A percentile compares a stretch with the other conserved stretches of the same genome.
These are phyloP conservation scores for Tauraco hartlaubi DNA, from an alignment of 2,797 vertebrate species.

Conservation along the genomic window DNA sequence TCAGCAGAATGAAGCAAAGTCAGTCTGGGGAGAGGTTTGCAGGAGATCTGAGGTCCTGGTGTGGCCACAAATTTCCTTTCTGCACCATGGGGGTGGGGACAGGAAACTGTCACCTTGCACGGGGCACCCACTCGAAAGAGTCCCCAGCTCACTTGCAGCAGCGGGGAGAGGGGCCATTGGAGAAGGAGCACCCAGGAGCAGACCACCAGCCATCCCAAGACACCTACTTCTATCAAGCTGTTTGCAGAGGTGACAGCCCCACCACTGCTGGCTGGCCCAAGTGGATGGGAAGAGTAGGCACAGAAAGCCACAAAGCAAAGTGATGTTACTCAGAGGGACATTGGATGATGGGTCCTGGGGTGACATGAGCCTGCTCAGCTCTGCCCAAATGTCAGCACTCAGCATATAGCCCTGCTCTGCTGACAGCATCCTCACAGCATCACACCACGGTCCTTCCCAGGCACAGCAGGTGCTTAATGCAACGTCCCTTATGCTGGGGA, in stretches of 20 bases:
- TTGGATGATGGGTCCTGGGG: not conserved
- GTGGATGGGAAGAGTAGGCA: not conserved
- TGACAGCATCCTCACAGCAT: not conserved
- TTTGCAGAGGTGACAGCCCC: not conserved
- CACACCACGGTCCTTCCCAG: not conserved
- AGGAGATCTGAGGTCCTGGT: not conserved
- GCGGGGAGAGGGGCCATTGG: not conserved
- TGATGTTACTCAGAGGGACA: not conserved
- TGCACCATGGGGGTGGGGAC: not conserved
- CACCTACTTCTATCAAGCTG: not conserved
- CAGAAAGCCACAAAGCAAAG: constrained; percentile 18
- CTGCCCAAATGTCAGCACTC: not conserved
- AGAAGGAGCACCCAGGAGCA: not conserved
- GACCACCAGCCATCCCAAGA: not conserved
- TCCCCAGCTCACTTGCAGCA: accelerated
- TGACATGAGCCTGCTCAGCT: not conserved
- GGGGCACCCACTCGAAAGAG: not conserved
- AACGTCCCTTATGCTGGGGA: not conserved
- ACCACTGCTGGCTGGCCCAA: not conserved
- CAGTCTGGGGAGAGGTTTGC: not conserved
- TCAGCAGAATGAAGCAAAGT: not conserved
- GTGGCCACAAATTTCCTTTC: constrained; percentile 7
- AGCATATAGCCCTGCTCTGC: accelerated
- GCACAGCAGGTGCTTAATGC: not conserved
- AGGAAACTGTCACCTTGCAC: not conserved